phyloP scores from a whole-genome alignment of 2,888 invertebrate genomes.

The Phasia obesa region DNA sequence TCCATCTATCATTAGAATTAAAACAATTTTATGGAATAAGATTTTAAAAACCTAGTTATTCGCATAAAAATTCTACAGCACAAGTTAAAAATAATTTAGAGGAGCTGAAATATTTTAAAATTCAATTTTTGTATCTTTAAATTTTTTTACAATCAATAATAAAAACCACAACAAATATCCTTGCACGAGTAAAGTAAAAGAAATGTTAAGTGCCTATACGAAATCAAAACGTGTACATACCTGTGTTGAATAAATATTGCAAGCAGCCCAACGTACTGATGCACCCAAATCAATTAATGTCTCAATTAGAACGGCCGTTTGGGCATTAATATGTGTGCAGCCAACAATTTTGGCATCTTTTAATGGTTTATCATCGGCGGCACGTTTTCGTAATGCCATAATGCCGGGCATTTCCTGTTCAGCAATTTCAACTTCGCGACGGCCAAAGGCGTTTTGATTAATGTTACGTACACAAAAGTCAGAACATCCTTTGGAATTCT shows the following conservation, averaged over 20 bases:
- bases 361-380: slow-evolving; percentile 95
- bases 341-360: slow-evolving; percentile 98
- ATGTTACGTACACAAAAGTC: slow-evolving; percentile 98
- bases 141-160: too few relatives aligned
- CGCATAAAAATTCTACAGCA: too few relatives aligned
- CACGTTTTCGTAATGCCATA: slow-evolving; percentile 95
- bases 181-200: too few relatives aligned
- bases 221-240: slow-evolving; percentile 80
- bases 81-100: too few relatives aligned
- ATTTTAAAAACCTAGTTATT: too few relatives aligned
- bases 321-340: slow-evolving; percentile 99
- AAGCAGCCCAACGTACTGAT: slow-evolving; percentile 97
- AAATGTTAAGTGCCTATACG: too few relatives aligned
- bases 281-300: slow-evolving; percentile 94
- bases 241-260: slow-evolving; percentile 98
- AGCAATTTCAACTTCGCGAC: slow-evolving; percentile 98
- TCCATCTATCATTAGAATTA: too few relatives aligned
- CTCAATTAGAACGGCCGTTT: slow-evolving; percentile 97
- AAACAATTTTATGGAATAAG: too few relatives aligned
- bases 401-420: slow-evolving; percentile 99
- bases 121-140: too few relatives aligned
- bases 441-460: slow-evolving; percentile 93
- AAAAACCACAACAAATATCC: too few relatives aligned
- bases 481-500: slow-evolving; percentile 90
- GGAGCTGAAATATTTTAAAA: too few relatives aligned